Base-by-base conservation (phyloP, 1,140 invertebrate genomes). In the Drosophila sp. region DNA sequence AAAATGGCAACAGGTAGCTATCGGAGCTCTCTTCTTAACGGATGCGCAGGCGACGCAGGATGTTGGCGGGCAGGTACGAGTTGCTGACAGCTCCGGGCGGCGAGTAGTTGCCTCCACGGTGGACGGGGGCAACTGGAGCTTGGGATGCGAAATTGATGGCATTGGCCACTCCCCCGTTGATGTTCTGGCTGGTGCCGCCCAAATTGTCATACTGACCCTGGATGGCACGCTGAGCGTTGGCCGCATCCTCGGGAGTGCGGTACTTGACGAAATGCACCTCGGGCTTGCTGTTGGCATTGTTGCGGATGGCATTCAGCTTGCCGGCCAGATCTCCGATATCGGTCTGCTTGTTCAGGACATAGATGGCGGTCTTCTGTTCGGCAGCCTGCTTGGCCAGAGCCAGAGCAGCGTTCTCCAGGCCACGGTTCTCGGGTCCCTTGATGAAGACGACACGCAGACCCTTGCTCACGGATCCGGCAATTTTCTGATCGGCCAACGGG, bases 201-300 rank as follows among this genome's bases (percentile, higher is more conserved):
- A 91, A 72, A 44, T 85, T 73, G 38, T 91, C 90, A 54, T 91
- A 91, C 68, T 91, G 90, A 1, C 69, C 62, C 38, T 91, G 84
- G 54, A 91, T 91, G 57, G 83, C 77, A 1, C 40, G 75, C 62
- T 91, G 90, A 2, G 90, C 90, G 4, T 90, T 78, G 55, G 63
- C 76, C 17, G 90, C 90, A 69, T 91, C 90, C 73, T 91, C 83
- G 4, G 78, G 86, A 4, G 90, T 91, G 47, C 90, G 80, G 76
- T 91, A 91, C 70, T 91, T 91, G 75, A 91, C 83, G 56, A 91
- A 91, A 70, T 91, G 90, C 2, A 91, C 90, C 71, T 91, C 90
- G 5, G 90, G 90, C 32, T 71, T 78, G 69, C 72, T 70, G 72
- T 86, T 74, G 44, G 66, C 40, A 30, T 76, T 83, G 57, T 76